These are phyloP conservation scores for Characodon lateralis DNA, from an alignment of 2,797 vertebrate species.

Conservation along the genomic window DNA sequence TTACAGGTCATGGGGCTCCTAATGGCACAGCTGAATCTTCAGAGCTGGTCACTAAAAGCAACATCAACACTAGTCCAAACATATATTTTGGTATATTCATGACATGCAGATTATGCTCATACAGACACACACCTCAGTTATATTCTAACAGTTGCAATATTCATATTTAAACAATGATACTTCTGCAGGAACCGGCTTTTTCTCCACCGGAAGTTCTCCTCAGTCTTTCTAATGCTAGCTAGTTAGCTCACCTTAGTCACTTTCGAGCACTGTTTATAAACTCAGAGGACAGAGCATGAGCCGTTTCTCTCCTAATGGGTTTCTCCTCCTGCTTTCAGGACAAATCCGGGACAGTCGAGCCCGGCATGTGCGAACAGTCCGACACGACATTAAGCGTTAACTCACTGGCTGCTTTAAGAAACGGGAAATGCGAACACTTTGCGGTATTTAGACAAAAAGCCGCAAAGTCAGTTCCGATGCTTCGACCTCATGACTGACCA, in stretches of 20 bases:
- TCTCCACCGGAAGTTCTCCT: slow-evolving; percentile 52
- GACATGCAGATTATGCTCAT: not conserved
- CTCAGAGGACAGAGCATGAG: too few species aligned
- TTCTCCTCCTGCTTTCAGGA: accelerated
- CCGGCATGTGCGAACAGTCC: slow-evolving; percentile 3
- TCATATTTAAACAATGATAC: not conserved
- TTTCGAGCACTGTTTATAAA: too few species aligned
- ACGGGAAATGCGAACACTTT: accelerated
- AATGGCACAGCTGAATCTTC: not conserved
- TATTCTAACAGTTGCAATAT: too few species aligned
- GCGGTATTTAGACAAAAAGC: accelerated
- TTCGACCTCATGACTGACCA: accelerated
- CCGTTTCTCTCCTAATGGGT: accelerated
- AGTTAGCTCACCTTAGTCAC: slow-evolving; percentile 24
- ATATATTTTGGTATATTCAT: not conserved
- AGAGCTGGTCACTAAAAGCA: not conserved
- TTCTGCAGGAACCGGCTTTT: not conserved
- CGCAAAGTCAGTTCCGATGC: accelerated
- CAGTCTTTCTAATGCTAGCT: slow-evolving; percentile 63
- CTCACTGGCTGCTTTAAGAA: slow-evolving; percentile 8
- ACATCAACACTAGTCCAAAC: not conserved
- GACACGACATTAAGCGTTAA: slow-evolving; percentile 13
- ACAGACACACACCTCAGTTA: accelerated
- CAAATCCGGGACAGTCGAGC: accelerated
- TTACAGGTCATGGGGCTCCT: not conserved